Conservation (phyloP, 2,888 invertebrate genomes). For the Beris morrisii region DNA sequence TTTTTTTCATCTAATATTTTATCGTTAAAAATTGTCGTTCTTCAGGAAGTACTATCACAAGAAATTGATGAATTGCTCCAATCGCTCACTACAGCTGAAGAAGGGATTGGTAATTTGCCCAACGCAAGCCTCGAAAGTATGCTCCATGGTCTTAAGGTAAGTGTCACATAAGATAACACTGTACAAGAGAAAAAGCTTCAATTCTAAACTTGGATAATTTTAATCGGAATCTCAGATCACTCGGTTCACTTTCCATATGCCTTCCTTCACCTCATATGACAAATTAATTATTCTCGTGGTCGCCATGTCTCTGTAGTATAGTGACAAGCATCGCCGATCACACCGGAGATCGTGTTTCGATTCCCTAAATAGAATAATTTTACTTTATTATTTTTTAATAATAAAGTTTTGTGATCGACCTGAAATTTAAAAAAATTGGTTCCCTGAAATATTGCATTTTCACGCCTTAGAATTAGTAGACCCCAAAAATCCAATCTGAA, state of each 20-base stretch:
- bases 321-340: too few species aligned
- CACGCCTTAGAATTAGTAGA: too few species aligned
- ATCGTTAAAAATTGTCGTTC: slow-evolving; percentile 18
- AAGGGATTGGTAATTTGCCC: slow-evolving; percentile 68
- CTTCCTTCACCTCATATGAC: not conserved
- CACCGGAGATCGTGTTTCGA: too few species aligned
- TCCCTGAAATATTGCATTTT: too few species aligned
- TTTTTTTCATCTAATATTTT: slow-evolving; percentile 4
- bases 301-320: too few species aligned
- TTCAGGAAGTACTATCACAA: slow-evolving; percentile 64
- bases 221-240: slow-evolving; percentile 5
- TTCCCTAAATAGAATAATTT: too few species aligned
- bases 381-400: too few species aligned
- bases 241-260: not conserved
- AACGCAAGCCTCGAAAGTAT: slow-evolving; percentile 71
- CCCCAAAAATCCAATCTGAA: too few species aligned
- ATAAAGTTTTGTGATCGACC: too few species aligned
- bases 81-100: slow-evolving; percentile 69
- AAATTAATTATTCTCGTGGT: not conserved
- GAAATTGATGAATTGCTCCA: slow-evolving; percentile 71
- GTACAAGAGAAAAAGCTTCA: not conserved
- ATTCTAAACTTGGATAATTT: too few species aligned
- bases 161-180: slow-evolving; percentile 44
- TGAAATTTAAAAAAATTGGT: too few species aligned
- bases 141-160: slow-evolving; percentile 73